These are phyloP conservation scores for Lithobates sylvaticus DNA, from an alignment of 2,797 vertebrate genomes.

Conservation along the genomic window DNA sequence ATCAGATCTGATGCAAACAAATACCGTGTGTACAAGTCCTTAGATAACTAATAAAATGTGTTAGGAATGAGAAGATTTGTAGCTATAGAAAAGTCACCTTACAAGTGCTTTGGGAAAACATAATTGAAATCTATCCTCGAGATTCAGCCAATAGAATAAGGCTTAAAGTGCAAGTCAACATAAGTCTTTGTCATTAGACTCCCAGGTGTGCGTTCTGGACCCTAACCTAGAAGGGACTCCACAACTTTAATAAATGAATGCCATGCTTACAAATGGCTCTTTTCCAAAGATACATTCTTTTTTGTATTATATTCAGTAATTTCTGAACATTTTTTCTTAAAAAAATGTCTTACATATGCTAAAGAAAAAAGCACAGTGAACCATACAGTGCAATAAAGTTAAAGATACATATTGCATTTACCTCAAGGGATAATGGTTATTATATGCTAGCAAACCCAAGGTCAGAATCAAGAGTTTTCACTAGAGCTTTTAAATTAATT, in stretches of 20 bases:
- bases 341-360: constrained; percentile 13
- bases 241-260: not conserved
- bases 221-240: not conserved
- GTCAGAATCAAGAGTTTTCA: constrained; percentile 35
- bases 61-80: not conserved
- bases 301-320: not conserved
- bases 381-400: not conserved
- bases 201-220: not conserved
- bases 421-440: constrained; percentile 33
- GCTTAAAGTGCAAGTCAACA: not conserved
- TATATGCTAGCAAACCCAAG: constrained; percentile 33
- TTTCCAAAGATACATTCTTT: not conserved
- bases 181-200: not conserved
- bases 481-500: constrained; percentile 51
- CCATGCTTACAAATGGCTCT: not conserved
- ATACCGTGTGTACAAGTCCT: not conserved
- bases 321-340: not conserved
- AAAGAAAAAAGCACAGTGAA: not conserved
- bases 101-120: not conserved
- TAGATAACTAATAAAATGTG: not conserved
- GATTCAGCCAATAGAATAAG: not conserved
- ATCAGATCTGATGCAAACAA: too few relatives aligned
- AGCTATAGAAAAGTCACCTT: not conserved
- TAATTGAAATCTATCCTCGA: not conserved
- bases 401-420: constrained; percentile 16